Base-by-base conservation (phyloP, 2,113 vertebrate species). In the Austrofundulus limnaeus region DNA sequence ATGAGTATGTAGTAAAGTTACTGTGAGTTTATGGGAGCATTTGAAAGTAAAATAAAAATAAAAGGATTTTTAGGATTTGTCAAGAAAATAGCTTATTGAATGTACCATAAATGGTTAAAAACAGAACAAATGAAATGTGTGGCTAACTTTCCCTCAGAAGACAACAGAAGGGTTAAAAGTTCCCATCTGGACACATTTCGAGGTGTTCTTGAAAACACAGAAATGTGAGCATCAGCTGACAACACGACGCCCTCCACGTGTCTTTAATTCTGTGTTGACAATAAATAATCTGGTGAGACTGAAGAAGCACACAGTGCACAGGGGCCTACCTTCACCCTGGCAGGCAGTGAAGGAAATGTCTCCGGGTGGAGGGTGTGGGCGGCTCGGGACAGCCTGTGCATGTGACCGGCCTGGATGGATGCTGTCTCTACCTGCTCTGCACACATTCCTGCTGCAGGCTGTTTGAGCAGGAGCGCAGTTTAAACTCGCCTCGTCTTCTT, bases 401-500 rank as follows among this genome's bases (percentile, higher is more conserved):
- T 46, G 49, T 23, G 45, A 28, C n/a, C 56, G 31, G 51, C 69
- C 45, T 19, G 55, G n/a, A 54, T 1, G 51, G 61, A 72, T 42
- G 11, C 48, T 78, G 73, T 81, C 68, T 85, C 66, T 85, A 88
- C 85, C 82, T 87, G 86, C 75, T 74, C 23, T 37, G 5, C 5
- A 63, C 37, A 12, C 83, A 89, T 91, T 87, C 82, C 86, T 86
- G 72, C 67, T 58, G 1, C 47, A 68, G 82, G 81, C 61, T 61
- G 83, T 61, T 61, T 5, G 70, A 79, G 67, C 71, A 5, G 57
- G 77, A 74, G 83, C 81, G 81, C 19, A 75, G 90, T 91, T 82
- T 49, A 54, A 83, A 91, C 92, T 88, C 61, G 90, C 64, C 79
- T 72, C 12, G 55, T 78, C 28, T 70, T 61, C 53, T 15, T 2